These are phyloP conservation scores for Petaurus breviceps DNA, from an alignment of 2,113 vertebrate species.

Conservation along the genomic window DNA sequence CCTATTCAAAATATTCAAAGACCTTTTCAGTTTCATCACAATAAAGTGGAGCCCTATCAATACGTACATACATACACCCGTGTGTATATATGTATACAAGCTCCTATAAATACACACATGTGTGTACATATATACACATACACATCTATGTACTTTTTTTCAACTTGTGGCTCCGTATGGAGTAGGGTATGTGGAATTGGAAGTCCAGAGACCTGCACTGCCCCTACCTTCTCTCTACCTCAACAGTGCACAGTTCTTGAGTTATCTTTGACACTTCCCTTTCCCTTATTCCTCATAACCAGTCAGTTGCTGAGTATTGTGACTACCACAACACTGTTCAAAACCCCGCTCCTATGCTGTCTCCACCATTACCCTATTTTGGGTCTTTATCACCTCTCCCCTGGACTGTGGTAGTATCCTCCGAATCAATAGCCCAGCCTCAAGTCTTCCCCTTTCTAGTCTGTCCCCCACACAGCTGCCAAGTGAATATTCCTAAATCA, in stretches of 20 bases:
- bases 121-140: too few species aligned
- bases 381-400: background rate
- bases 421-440: background rate
- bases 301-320: background rate
- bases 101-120: too few species aligned
- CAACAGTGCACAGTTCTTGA: background rate
- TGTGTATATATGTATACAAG: too few species aligned
- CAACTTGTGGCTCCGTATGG: background rate
- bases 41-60: too few species aligned
- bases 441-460: background rate
- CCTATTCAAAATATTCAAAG: too few species aligned
- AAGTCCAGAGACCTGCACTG: background rate
- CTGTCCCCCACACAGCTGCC: background rate
- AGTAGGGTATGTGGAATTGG: background rate
- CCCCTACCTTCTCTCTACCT: background rate
- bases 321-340: background rate
- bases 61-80: too few species aligned
- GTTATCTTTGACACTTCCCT: background rate
- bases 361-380: background rate
- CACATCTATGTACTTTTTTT: background rate
- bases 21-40: too few species aligned
- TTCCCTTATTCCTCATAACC: background rate
- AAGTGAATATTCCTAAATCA: background rate
- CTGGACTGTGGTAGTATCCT: background rate
- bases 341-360: background rate